Conservation (phyloP, 2,797 vertebrate genomes). For the Intellagama lesueurii region DNA sequence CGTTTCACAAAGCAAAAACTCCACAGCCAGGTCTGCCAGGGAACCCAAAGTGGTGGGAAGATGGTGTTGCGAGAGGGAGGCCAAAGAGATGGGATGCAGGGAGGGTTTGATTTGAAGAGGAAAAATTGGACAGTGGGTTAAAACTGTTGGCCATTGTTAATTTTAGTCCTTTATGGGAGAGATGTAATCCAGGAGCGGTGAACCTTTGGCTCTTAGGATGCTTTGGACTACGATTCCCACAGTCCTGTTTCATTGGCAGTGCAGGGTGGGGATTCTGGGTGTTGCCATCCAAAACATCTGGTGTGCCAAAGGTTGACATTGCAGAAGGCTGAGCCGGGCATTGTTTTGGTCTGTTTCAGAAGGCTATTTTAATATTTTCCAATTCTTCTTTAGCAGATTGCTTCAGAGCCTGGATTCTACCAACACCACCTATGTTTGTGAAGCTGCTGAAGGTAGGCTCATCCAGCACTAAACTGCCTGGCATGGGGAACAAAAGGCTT, state of each 20-base stretch:
- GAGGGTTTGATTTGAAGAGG: too few species aligned
- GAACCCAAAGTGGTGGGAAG: neutral
- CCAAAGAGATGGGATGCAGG: constrained; percentile 15
- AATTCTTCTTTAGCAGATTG: constrained; percentile 71
- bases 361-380: too few species aligned
- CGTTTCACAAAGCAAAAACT: constrained; percentile 76
- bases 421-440: constrained; percentile 80
- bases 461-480: fast-evolving
- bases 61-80: constrained; percentile 1
- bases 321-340: too few species aligned
- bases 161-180: too few species aligned
- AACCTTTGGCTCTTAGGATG: too few species aligned
- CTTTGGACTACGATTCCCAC: neutral
- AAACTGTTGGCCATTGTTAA: neutral
- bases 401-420: constrained; percentile 82
- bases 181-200: too few species aligned
- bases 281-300: neutral
- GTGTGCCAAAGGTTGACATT: neutral
- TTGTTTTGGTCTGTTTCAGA: too few species aligned
- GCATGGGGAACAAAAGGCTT: neutral
- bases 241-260: neutral
- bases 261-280: neutral
- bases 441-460: constrained; percentile 76
- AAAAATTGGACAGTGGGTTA: too few species aligned
- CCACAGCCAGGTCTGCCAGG: constrained; percentile 58